Evolutionary conservation across 2,797 vertebrate genomes (phyloP).

Genomic region (Pangasius sanitwongsei): DNA sequence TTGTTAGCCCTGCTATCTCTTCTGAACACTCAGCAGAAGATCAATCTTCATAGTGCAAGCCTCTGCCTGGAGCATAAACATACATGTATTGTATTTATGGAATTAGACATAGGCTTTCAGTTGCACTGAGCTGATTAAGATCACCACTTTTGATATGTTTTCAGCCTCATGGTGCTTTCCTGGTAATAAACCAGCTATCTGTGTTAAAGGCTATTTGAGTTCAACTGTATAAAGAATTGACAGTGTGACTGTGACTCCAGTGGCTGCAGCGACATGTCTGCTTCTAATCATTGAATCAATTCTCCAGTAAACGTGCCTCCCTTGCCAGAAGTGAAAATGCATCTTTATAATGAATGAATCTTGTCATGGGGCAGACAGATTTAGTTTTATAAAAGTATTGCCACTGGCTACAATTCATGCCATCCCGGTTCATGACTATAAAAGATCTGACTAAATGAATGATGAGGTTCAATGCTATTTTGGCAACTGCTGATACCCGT

Average conservation of each 20-base stretch:
- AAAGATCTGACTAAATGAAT: conserved; percentile 72
- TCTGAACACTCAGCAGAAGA: conserved; percentile 83
- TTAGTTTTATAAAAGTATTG: conserved; percentile 26
- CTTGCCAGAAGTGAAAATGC: conserved; percentile 37
- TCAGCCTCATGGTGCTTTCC: neutral
- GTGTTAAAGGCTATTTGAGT: conserved; percentile 20
- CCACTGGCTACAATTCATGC: conserved; percentile 60
- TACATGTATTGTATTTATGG: conserved; percentile 8
- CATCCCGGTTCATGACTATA: conserved; percentile 51
- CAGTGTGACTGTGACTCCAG: conserved; percentile 19
- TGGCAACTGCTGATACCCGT: conserved; percentile 13
- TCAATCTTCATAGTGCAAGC: conserved; percentile 67
- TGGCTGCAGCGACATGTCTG: conserved; percentile 24
- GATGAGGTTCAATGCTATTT: conserved; percentile 59
- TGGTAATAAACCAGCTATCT: conserved; percentile 17
- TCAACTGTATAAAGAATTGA: conserved; percentile 21
- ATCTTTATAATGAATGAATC: conserved; percentile 45
- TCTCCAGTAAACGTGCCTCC: conserved; percentile 15
- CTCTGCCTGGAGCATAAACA: conserved; percentile 36
- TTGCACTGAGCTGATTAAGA: conserved; percentile 15
- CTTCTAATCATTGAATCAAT: conserved; percentile 31
- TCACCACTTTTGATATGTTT: conserved; percentile 5
- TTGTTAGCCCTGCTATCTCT: conserved; percentile 71
- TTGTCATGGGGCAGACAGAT: conserved; percentile 39
- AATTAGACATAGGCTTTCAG: conserved; percentile 7